These are phyloP conservation scores for Drosophila flavopinicola DNA, from an alignment of 2,888 invertebrate genomes.

Conservation along the genomic window DNA sequence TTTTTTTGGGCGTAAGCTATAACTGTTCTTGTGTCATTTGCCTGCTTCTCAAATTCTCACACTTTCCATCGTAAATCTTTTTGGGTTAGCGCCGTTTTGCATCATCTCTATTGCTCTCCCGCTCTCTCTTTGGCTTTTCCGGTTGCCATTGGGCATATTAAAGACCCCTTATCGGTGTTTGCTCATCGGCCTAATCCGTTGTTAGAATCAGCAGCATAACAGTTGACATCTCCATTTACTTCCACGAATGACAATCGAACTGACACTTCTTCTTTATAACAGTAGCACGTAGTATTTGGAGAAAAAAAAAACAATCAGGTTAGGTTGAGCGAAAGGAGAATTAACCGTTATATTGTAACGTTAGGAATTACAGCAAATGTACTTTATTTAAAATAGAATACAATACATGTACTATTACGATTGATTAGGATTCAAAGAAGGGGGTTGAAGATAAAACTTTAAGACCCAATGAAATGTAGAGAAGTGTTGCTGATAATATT, in stretches of 20 bases:
- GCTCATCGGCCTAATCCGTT: conserved; percentile 61
- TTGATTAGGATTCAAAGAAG: neutral
- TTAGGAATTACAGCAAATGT: conserved; percentile 11
- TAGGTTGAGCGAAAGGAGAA: conserved; percentile 19
- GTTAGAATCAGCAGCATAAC: conserved; percentile 38
- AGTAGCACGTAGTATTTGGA: conserved; percentile 37
- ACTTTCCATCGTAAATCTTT: conserved; percentile 80
- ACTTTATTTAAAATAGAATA: conserved; percentile 2
- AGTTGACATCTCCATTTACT: conserved; percentile 73
- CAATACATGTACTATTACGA: neutral
- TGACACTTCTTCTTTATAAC: conserved; percentile 33
- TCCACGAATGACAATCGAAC: conserved; percentile 60
- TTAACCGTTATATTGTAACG: conserved; percentile 35
- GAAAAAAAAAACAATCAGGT: too few species aligned
- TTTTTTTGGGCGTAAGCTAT: conserved; percentile 39
- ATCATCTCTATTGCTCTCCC: conserved; percentile 51
- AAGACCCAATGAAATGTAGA: neutral
- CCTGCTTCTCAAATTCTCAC: conserved; percentile 72
- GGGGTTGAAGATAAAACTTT: too few species aligned
- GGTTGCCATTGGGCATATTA: conserved; percentile 57
- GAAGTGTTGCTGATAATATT: neutral
- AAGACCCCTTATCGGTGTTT: conserved; percentile 65
- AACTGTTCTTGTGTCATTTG: conserved; percentile 69
- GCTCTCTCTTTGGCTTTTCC: conserved; percentile 10
- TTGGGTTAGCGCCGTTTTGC: conserved; percentile 67